Evolutionary conservation across 2,113 vertebrate genomes (phyloP).

Genomic region (Myrmecobius fasciatus): DNA sequence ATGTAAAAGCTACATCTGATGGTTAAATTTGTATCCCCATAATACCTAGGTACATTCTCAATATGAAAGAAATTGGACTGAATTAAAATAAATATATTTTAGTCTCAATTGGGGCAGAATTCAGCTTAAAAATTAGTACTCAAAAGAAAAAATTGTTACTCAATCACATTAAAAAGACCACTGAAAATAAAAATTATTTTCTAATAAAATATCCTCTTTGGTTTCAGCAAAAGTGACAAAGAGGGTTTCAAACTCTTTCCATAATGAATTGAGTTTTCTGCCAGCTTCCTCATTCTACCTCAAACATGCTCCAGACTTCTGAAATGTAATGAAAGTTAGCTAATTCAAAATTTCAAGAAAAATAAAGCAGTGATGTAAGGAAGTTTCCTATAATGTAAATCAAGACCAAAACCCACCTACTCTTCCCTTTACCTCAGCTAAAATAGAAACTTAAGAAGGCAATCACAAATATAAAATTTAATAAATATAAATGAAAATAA

Average conservation of each 20-base stretch:
- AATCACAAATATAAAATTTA: constrained; percentile 65
- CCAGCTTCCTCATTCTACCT: constrained; percentile 24
- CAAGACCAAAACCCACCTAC: constrained; percentile 4
- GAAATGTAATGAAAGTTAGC: constrained; percentile 25
- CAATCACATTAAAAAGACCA: constrained; percentile 27
- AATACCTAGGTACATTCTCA: background rate
- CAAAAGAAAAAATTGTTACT: constrained; percentile 2
- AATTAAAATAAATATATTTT: constrained; percentile 45
- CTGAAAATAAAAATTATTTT: constrained; percentile 41
- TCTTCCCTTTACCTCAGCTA: constrained; percentile 14
- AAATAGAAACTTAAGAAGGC: constrained; percentile 30
- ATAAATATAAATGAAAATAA: background rate
- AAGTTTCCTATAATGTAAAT: constrained; percentile 7
- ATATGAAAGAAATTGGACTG: constrained; percentile 22
- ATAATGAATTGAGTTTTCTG: constrained; percentile 4
- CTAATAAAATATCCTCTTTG: constrained; percentile 36
- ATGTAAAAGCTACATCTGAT: too few relatives aligned
- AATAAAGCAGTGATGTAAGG: background rate
- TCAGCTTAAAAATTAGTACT: constrained; percentile 35
- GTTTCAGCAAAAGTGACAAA: background rate
- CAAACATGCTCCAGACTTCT: constrained; percentile 39
- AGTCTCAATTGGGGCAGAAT: constrained; percentile 30
- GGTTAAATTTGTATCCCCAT: background rate
- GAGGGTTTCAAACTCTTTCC: background rate
- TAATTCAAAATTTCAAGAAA: constrained; percentile 34